Percentiles rank a stretch among this genome's conserved stretches.
These are phyloP conservation scores for Phataginus tetradactyla DNA, from an alignment of 2,797 vertebrate genomes.

Conservation along the genomic window DNA sequence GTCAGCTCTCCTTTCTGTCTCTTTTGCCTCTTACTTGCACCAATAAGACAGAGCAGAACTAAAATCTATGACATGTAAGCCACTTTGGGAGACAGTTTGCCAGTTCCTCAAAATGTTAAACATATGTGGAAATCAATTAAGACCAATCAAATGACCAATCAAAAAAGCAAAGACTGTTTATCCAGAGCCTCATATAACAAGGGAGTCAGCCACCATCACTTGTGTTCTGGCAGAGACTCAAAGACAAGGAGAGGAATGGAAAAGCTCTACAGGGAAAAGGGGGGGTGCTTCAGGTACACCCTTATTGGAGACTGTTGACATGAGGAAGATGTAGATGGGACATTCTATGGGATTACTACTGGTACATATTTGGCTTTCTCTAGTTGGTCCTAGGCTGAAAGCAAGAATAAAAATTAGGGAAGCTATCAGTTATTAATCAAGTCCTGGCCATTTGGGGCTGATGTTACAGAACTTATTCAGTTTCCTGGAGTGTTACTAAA, in stretches of 20 bases:
- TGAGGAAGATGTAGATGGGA: background rate
- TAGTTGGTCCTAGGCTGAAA: background rate
- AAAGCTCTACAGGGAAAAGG: no score
- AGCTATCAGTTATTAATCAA: background rate
- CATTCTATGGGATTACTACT: rapidly evolving
- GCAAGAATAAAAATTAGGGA: background rate
- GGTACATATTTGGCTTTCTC: background rate
- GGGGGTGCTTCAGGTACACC: background rate
- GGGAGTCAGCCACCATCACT: no score
- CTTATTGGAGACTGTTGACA: rapidly evolving
- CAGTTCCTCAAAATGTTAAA: background rate
- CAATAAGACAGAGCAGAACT: background rate
- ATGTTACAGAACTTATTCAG: background rate
- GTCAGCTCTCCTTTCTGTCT: background rate
- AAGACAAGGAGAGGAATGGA: background rate
- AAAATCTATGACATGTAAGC: background rate
- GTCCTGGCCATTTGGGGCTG: background rate
- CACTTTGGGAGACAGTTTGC: background rate
- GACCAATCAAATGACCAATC: background rate
- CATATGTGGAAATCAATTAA: background rate
- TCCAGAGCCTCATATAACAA: background rate
- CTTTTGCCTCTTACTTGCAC: background rate
- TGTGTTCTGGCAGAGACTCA: background rate
- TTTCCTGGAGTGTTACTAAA: background rate
- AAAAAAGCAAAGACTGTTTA: background rate